These are phyloP conservation scores for Megaceryle torquata DNA, from an alignment of 2,113 vertebrate genomes.

Conservation along the genomic window DNA sequence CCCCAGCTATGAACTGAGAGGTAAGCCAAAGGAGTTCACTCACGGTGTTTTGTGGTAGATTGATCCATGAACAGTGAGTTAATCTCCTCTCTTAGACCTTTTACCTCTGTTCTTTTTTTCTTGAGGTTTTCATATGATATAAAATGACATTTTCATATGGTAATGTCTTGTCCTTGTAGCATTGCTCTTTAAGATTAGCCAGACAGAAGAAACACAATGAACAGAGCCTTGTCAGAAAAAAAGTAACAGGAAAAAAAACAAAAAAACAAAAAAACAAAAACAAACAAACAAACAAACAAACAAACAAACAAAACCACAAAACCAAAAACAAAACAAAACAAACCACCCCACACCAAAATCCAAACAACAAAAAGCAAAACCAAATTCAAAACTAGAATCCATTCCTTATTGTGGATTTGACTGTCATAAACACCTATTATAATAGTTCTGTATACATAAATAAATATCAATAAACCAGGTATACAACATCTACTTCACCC, in stretches of 20 bases:
- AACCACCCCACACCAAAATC: neutral
- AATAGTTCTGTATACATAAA: neutral
- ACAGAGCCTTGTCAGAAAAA: neutral
- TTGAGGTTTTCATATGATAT: conserved; percentile 54
- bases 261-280: neutral
- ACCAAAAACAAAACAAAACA: neutral
- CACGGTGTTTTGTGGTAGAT: neutral
- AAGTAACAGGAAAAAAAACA: neutral
- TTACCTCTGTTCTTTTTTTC: conserved; percentile 59
- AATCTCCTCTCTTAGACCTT: conserved; percentile 54
- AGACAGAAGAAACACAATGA: conserved; percentile 30
- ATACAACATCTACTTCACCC: neutral
- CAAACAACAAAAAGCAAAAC: neutral
- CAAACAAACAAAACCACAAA: neutral
- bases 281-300: neutral
- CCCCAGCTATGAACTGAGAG: conserved; percentile 44
- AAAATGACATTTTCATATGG: conserved; percentile 73
- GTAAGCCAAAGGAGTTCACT: neutral
- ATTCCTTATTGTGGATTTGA: conserved; percentile 5
- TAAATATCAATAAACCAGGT: neutral
- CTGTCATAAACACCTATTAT: neutral
- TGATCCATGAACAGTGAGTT: conserved; percentile 32
- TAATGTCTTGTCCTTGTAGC: conserved; percentile 62
- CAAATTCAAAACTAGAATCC: neutral
- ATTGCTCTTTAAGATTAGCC: conserved; percentile 57